Conservation (phyloP, 2,888 invertebrate species). For the Danaus chrysippus region DNA sequence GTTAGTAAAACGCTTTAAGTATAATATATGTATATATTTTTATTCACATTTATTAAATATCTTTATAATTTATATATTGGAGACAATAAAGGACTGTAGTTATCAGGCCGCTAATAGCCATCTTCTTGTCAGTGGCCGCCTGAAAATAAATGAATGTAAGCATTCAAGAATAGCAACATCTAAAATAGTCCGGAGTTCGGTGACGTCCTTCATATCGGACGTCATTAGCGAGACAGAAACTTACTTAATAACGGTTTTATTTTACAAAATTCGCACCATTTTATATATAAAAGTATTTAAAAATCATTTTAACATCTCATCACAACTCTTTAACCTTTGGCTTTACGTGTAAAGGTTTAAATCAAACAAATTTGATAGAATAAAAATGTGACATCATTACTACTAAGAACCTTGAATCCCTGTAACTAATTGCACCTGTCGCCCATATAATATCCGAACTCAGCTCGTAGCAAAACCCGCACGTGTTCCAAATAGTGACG, state of each 20-base stretch:
- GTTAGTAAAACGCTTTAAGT: too few species aligned
- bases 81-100: slow-evolving; percentile 16
- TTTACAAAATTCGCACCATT: neutral
- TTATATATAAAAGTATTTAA: too few species aligned
- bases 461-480: slow-evolving; percentile 46
- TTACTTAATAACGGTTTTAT: slow-evolving; percentile 13
- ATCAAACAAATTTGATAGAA: too few species aligned
- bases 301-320: too few species aligned
- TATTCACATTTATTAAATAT: too few species aligned
- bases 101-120: slow-evolving; percentile 44
- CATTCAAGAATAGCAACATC: slow-evolving; percentile 70
- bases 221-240: slow-evolving; percentile 51
- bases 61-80: too few species aligned
- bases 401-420: slow-evolving; percentile 21
- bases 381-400: slow-evolving; percentile 10
- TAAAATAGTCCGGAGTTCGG: slow-evolving; percentile 68
- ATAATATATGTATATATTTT: too few species aligned
- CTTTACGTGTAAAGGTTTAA: too few species aligned
- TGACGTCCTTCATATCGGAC: slow-evolving; percentile 66
- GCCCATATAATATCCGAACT: slow-evolving; percentile 45
- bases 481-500: slow-evolving; percentile 24
- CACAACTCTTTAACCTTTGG: too few species aligned
- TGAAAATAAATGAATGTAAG: slow-evolving; percentile 75
- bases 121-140: slow-evolving; percentile 61
- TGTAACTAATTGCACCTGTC: slow-evolving; percentile 49